Base-by-base conservation (phyloP, 2,797 vertebrate genomes). In the Orestias chungarensis region DNA sequence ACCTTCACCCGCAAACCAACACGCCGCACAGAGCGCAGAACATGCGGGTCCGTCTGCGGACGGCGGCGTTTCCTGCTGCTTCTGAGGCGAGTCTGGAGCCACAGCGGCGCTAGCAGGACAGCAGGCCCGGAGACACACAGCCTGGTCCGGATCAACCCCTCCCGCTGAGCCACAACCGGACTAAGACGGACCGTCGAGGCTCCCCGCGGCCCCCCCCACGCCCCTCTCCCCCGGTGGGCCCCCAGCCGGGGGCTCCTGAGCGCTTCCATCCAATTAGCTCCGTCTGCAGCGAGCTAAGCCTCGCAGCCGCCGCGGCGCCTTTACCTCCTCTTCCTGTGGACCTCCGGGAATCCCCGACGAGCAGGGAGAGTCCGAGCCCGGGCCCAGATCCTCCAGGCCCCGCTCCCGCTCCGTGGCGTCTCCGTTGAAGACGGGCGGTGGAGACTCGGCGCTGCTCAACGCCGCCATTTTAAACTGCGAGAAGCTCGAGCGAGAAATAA, bases 391-490 rank as follows among this genome's bases (percentile, higher is more conserved):
- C 61, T 92, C 91, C 75, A 92, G 90, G 86, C 91, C 93, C 88
- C 92, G 88, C 76, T 93, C 92, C 80, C 89, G 91, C 83, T 94
- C 93, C 90, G 92, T 90, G 85, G 91, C 81, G 91, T 95, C 94
- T 93, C 95, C 94, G 94, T 95, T 95, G 85, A 94, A 95, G 88
- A 95, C 95, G 91, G 94, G 92, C 93, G 93, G 94, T 93, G 94
- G 94, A 71, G 95, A 95, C 94, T 95, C 95, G 92, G 95, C 95
- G 94, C 91, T 95, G 92, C 93, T 95, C 92, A 94, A 94, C 94
- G 95, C 94, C 95, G 94, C 94, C 95, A 95, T 95, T 95, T 95
- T 95, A 94, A 94, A 95, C 92, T 94, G 93, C 88, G 92, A 95
- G 93, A 86, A 92, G 89, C 73, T 70, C n/a, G 93, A 94, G 91